Base-by-base conservation (phyloP, 2,888 invertebrate genomes). In the Dioctria linearis region DNA sequence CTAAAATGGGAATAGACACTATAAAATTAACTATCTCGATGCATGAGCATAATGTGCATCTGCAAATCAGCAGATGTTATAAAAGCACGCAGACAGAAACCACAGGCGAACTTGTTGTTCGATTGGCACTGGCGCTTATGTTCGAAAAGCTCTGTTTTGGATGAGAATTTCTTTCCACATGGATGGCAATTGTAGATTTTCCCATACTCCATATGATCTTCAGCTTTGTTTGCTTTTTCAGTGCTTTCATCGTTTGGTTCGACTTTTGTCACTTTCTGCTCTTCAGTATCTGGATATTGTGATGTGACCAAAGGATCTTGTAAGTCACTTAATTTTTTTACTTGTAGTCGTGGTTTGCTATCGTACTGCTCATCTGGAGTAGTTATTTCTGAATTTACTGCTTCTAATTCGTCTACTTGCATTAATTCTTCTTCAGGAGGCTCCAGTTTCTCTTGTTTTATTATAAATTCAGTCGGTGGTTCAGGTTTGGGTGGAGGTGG, bases 101-200 rank as follows among this genome's bases (percentile, higher is more conserved):
- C 82, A 71, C 85, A 85, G 11, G 83, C 82, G 71, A 83, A 84
- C 79, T 82, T 80, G 76, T 84, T 84, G 67, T 83, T 84, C 2
- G 83, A 83, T 51, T 83, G 82, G 49, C 84, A 84, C 79, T 84
- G 83, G 54, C 84, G 81, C 59, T 84, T 84, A 66, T 85, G 85
- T 13, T 85, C 82, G 37, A 84, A 84, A 9, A 85, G 83, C 54
- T 85, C 84, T 11, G 84, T 78, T 67, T 84, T 84, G 4, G 84
- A 83, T 49, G 82, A 57, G 59, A 85, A 85, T 51, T 84, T 82
- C 37, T 81, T 83, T 0, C 84, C 83, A 73, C 85, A 85, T 3
- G 84, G 83, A 81, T 84, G 83, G 59, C 85, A 85, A 78, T 83
- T 83, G 49, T 83, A 84, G n/a, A 82, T 80, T 80, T 83, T 83